These are phyloP conservation scores for Sinelater perroti DNA, from an alignment of 2,888 invertebrate species.

Conservation along the genomic window DNA sequence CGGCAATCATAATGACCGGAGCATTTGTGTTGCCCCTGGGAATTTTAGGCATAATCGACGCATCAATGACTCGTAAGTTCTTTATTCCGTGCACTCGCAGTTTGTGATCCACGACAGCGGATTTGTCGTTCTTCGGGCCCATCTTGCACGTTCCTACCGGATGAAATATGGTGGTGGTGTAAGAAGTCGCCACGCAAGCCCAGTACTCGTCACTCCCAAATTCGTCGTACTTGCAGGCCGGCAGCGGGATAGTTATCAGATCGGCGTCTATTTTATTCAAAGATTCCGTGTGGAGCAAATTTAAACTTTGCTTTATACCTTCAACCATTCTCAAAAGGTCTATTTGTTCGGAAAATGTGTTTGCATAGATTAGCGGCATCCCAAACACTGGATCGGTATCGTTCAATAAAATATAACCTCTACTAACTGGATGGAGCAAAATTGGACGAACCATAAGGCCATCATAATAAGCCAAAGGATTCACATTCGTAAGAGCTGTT, in stretches of 20 bases:
- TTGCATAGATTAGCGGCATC: conserved; percentile 76
- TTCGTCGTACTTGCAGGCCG: conserved; percentile 64
- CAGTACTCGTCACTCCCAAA: conserved; percentile 75
- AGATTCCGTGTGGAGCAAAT: conserved; percentile 68
- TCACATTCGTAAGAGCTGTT: conserved; percentile 56
- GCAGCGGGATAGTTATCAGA: conserved; percentile 66
- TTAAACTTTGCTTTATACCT: conserved; percentile 67
- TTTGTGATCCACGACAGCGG: conserved; percentile 72
- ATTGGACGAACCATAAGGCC: conserved; percentile 70
- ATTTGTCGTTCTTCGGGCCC: conserved; percentile 69
- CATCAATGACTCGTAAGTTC: conserved; percentile 72
- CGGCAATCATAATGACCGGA: conserved; percentile 60
- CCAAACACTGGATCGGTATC: conserved; percentile 76
- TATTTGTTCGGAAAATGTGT: conserved; percentile 70
- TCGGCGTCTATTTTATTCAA: conserved; percentile 67
- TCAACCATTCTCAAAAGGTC: conserved; percentile 71
- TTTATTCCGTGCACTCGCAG: conserved; percentile 70
- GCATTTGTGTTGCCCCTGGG: conserved; percentile 62
- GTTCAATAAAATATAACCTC: conserved; percentile 70
- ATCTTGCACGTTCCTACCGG: conserved; percentile 76
- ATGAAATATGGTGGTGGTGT: conserved; percentile 76
- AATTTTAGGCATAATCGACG: conserved; percentile 72
- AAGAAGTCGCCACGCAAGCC: conserved; percentile 69
- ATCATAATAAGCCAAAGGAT: conserved; percentile 71
- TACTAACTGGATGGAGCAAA: conserved; percentile 69